phyloP scores from a whole-genome alignment of 2,888 invertebrate genomes.

The Hirtodrosophila confusa region DNA sequence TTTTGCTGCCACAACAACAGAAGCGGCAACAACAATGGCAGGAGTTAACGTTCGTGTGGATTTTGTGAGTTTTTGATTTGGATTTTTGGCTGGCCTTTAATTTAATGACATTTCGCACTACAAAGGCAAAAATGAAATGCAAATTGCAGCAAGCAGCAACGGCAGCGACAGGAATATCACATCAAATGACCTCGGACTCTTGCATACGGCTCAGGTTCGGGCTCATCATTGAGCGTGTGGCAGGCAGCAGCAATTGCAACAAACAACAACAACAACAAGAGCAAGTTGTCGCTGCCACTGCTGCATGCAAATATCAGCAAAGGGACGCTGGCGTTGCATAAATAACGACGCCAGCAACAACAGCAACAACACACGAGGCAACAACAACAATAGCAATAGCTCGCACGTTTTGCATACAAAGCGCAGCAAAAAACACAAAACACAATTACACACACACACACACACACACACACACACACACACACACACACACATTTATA shows the following conservation, averaged over 20 bases:
- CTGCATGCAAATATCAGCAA: constrained; percentile 56
- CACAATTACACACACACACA: constrained; percentile 10
- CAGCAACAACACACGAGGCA: constrained; percentile 25
- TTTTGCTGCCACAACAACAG: constrained; percentile 5
- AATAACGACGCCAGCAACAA: constrained; percentile 58
- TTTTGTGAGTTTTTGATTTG: constrained; percentile 32
- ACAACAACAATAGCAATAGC: constrained; percentile 36
- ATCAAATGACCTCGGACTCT: constrained; percentile 64
- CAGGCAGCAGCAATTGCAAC: constrained; percentile 26
- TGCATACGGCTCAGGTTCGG: constrained; percentile 37
- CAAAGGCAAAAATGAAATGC: constrained; percentile 72
- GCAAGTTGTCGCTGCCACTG: constrained; percentile 45
- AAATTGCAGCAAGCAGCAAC: constrained; percentile 52
- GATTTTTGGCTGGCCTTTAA: constrained; percentile 54
- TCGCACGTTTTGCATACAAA: constrained; percentile 71
- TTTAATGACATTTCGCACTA: constrained; percentile 70
- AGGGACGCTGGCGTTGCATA: constrained; percentile 62
- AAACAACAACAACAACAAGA: constrained; percentile 18
- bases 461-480: constrained; percentile 6
- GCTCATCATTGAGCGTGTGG: constrained; percentile 69
- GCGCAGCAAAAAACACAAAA: constrained; percentile 50
- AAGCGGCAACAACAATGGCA: constrained; percentile 1
- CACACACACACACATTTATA: constrained; percentile 9
- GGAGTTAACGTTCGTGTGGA: neutral
- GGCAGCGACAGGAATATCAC: constrained; percentile 46